phyloP scores from a whole-genome alignment of 2,888 invertebrate species.

The Drosophila mettleri region DNA sequence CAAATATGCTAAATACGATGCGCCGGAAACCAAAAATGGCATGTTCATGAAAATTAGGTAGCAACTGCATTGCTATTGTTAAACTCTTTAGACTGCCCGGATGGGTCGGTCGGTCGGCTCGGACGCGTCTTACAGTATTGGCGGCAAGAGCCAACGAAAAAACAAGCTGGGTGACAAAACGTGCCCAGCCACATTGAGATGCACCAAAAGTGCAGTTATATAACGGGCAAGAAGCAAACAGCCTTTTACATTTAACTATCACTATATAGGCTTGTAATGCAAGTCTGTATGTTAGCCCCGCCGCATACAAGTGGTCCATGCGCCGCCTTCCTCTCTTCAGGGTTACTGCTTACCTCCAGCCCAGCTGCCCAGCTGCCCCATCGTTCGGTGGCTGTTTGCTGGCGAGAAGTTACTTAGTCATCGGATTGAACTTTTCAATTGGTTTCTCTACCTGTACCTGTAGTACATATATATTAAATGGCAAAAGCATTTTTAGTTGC shows the following conservation, averaged over 20 bases:
- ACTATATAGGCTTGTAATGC: constrained; percentile 35
- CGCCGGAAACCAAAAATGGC: constrained; percentile 62
- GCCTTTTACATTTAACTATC: constrained; percentile 67
- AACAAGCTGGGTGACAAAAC: constrained; percentile 69
- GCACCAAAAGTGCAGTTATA: constrained; percentile 73
- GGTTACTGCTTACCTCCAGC: constrained; percentile 46
- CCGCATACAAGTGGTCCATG: constrained; percentile 18
- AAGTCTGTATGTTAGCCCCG: constrained; percentile 29
- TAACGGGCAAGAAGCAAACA: constrained; percentile 64
- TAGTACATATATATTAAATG: constrained; percentile 44
- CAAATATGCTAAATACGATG: constrained; percentile 67
- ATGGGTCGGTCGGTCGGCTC: constrained; percentile 23
- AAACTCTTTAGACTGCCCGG: constrained; percentile 2
- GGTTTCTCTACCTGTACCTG: constrained; percentile 23
- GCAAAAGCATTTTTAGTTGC: constrained; percentile 27
- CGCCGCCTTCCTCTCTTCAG: constrained; percentile 47
- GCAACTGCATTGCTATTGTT: constrained; percentile 41
- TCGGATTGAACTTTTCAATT: constrained; percentile 43
- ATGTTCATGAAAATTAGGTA: constrained; percentile 67
- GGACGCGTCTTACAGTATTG: not conserved
- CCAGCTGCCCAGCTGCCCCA: constrained; percentile 10
- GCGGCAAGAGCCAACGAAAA: constrained; percentile 27
- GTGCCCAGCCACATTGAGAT: constrained; percentile 65
- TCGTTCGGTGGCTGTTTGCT: constrained; percentile 19
- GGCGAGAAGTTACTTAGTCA: constrained; percentile 52